These are phyloP conservation scores for Micromesistius poutassou DNA, from an alignment of 2,797 vertebrate species.

Conservation along the genomic window DNA sequence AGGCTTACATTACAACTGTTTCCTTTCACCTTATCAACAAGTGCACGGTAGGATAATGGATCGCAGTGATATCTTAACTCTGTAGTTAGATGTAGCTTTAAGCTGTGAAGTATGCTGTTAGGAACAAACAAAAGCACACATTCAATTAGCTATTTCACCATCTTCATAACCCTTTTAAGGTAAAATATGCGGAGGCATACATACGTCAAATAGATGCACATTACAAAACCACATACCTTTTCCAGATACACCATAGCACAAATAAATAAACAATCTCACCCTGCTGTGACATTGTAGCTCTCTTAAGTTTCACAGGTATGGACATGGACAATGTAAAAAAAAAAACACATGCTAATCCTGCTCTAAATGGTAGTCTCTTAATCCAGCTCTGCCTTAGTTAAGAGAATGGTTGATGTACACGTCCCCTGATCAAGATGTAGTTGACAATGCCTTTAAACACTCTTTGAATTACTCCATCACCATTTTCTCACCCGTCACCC, in stretches of 20 bases:
- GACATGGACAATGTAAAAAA: background rate
- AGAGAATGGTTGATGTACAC: background rate
- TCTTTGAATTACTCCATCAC: background rate
- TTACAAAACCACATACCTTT: background rate
- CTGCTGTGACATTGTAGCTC: background rate
- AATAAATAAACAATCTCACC: background rate
- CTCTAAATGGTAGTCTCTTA: background rate
- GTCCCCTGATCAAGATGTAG: background rate
- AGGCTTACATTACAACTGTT: background rate
- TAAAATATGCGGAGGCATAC: background rate
- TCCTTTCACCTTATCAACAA: background rate
- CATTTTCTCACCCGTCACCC: constrained; percentile 25
- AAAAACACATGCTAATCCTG: background rate
- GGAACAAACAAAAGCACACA: background rate
- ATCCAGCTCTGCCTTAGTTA: background rate
- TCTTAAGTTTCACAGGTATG: background rate
- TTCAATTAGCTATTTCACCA: background rate
- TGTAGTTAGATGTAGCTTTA: background rate
- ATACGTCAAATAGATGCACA: background rate
- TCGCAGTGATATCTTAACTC: background rate
- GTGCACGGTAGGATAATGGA: background rate
- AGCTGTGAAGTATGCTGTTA: background rate
- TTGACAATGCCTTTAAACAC: constrained; percentile 6
- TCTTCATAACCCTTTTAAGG: background rate
- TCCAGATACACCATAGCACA: background rate